phyloP scores from a whole-genome alignment of 2,113 vertebrate species.

The Syngnathus scovelli region DNA sequence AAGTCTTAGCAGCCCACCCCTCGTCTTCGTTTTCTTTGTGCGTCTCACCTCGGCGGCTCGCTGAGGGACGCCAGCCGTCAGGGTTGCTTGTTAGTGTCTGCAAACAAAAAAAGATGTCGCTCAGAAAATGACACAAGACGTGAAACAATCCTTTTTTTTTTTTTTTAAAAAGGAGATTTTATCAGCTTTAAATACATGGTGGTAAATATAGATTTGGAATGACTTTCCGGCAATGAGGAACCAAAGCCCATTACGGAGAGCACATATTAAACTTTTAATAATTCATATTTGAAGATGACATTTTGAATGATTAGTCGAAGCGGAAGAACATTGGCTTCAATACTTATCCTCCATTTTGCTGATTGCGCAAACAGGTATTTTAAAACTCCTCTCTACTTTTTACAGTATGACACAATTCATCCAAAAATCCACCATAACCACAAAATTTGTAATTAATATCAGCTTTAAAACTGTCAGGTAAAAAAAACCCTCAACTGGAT shows the following conservation, averaged over 20 bases:
- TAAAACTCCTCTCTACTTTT: neutral
- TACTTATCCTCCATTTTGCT: neutral
- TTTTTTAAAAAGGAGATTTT: slow-evolving; percentile 5
- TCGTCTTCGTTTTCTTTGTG: neutral
- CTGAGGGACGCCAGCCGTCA: slow-evolving; percentile 47
- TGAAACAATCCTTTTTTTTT: neutral
- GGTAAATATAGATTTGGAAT: neutral
- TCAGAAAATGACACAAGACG: slow-evolving; percentile 3
- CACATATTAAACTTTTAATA: neutral
- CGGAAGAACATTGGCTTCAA: neutral
- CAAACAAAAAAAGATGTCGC: slow-evolving; percentile 36
- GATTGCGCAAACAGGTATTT: neutral
- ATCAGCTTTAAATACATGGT: slow-evolving; percentile 21
- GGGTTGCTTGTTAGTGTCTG: slow-evolving; percentile 45
- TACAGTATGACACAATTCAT: neutral
- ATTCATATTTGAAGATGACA: neutral
- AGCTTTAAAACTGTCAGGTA: neutral
- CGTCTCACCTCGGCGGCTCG: slow-evolving; percentile 17
- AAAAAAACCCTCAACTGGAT: neutral
- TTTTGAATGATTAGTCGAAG: neutral
- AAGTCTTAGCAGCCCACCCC: neutral
- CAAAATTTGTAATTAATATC: neutral
- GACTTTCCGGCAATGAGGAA: neutral
- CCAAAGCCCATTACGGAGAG: neutral
- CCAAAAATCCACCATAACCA: neutral